These are phyloP conservation scores for Xanthorhoe designata DNA, from an alignment of 2,888 invertebrate genomes.

Conservation along the genomic window DNA sequence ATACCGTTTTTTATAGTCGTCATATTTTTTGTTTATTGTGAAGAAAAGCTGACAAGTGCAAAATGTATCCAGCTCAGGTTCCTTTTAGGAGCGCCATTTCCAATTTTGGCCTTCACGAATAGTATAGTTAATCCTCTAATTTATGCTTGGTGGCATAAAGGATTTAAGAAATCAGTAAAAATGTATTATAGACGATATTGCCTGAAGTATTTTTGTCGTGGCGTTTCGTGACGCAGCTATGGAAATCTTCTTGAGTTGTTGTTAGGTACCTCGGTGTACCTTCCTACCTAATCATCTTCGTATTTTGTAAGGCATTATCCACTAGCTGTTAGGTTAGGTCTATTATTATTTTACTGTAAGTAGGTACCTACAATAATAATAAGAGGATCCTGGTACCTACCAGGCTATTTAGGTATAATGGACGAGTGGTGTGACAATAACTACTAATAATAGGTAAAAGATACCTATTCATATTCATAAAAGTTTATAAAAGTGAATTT, in stretches of 20 bases:
- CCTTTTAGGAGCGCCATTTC: constrained; percentile 85
- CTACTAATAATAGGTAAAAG: no score
- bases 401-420: no score
- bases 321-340: no score
- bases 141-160: constrained; percentile 90
- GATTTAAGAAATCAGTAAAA: constrained; percentile 83
- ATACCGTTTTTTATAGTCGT: constrained; percentile 86
- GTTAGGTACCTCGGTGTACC: no score
- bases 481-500: no score
- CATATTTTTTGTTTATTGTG: constrained; percentile 83
- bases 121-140: constrained; percentile 88
- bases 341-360: no score
- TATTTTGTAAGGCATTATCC: no score
- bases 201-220: constrained; percentile 33
- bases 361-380: no score
- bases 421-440: neutral
- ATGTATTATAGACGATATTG: constrained; percentile 52
- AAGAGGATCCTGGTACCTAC: no score
- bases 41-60: constrained; percentile 71
- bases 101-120: constrained; percentile 86
- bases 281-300: no score
- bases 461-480: no score
- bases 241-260: no score
- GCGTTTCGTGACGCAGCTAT: constrained; percentile 7
- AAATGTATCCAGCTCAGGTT: constrained; percentile 78